Conservation (phyloP, 2,888 invertebrate genomes). For the Mamestra brassicae region DNA sequence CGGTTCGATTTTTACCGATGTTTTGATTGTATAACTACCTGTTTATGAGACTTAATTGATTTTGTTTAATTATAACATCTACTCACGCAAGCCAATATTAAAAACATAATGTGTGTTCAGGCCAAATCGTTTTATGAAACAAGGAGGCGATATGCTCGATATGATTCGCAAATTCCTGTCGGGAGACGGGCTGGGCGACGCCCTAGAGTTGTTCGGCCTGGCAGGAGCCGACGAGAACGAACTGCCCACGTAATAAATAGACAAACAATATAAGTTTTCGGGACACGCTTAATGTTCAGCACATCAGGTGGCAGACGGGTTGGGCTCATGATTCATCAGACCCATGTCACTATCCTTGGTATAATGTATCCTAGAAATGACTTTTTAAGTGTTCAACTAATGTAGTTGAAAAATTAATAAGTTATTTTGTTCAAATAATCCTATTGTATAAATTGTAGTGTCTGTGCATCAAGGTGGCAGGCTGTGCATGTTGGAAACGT, state of each 20-base stretch:
- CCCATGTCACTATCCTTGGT: constrained; percentile 63
- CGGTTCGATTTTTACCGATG: constrained; percentile 12
- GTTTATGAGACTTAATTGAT: constrained; percentile 14
- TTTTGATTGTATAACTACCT: constrained; percentile 12
- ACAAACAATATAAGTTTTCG: constrained; percentile 66
- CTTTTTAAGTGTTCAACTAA: constrained; percentile 50
- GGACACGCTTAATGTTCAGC: constrained; percentile 72
- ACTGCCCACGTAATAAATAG: constrained; percentile 81
- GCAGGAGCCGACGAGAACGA: constrained; percentile 76
- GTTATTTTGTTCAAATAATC: constrained; percentile 40
- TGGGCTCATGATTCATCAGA: constrained; percentile 71
- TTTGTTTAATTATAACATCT: constrained; percentile 19
- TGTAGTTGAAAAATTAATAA: constrained; percentile 42
- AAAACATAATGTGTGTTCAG: constrained; percentile 80
- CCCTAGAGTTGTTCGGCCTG: constrained; percentile 82
- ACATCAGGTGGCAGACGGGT: constrained; percentile 75
- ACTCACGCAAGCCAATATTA: constrained; percentile 6
- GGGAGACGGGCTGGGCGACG: constrained; percentile 83
- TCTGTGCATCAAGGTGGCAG: constrained; percentile 62
- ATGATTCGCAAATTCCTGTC: constrained; percentile 86
- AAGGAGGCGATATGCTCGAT: constrained; percentile 77
- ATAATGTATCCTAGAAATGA: constrained; percentile 43
- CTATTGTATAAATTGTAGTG: constrained; percentile 57
- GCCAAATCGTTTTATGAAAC: constrained; percentile 77
- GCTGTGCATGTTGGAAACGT: constrained; percentile 59